phyloP scores from a whole-genome alignment of 1,140 invertebrate species.

The Drosophila biarmipes region DNA sequence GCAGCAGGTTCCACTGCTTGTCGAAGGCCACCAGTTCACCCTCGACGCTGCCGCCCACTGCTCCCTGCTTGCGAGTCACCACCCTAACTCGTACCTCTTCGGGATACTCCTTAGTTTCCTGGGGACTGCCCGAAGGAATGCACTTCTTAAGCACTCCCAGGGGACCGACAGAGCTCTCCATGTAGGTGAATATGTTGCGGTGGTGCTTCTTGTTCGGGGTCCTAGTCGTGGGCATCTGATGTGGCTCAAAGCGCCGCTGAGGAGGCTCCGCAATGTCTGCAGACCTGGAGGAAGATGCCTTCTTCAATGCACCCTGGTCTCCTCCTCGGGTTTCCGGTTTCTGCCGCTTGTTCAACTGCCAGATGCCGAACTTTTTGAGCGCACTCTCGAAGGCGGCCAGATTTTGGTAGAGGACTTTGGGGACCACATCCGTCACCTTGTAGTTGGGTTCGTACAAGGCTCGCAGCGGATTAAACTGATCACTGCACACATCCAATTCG shows the following conservation, averaged over 20 bases:
- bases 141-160: conserved; percentile 87
- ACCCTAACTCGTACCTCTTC: conserved; percentile 88
- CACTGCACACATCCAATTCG: conserved; percentile 87
- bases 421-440: conserved; percentile 84
- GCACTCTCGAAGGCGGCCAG: conserved; percentile 78
- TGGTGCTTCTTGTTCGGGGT: conserved; percentile 62
- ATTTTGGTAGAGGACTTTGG: conserved; percentile 77
- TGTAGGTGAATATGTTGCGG: conserved; percentile 88
- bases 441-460: conserved; percentile 87
- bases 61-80: conserved; percentile 87
- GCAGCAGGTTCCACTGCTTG: conserved; percentile 96
- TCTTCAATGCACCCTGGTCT: conserved; percentile 1
- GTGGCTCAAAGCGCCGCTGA: conserved; percentile 55
- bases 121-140: conserved; percentile 74
- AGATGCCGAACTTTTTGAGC: conserved; percentile 63
- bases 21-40: conserved; percentile 95
- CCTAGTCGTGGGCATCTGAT: conserved; percentile 70
- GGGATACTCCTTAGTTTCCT: background rate
- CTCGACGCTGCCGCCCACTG: conserved; percentile 91
- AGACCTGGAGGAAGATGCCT: conserved; percentile 24
- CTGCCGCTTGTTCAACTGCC: conserved; percentile 56
- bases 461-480: conserved; percentile 88
- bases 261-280: background rate
- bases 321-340: conserved; percentile 19
- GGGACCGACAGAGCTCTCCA: conserved; percentile 87